A percentile compares a stretch with the other conserved stretches of the same genome.
Conservation (phyloP, 2,888 invertebrate species). For the Eledona agricola region DNA sequence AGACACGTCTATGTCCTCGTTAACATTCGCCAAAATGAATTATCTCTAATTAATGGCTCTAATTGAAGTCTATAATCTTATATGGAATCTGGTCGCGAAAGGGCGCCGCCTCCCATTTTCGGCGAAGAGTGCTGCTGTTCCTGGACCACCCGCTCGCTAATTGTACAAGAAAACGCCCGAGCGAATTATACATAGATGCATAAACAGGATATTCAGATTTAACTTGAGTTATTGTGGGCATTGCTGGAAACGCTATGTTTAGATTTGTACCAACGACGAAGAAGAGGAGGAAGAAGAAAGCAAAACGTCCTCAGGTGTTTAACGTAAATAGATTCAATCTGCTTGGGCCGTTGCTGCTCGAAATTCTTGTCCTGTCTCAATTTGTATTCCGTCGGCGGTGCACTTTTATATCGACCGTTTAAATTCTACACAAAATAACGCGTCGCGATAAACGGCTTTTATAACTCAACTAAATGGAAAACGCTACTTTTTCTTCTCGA, state of each 20-base stretch:
- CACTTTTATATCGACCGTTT: constrained; percentile 42
- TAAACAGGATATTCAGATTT: constrained; percentile 28
- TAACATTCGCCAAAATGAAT: constrained; percentile 44
- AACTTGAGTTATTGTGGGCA: constrained; percentile 19
- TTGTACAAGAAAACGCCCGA: constrained; percentile 5
- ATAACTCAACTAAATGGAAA: constrained; percentile 28
- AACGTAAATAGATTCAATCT: constrained; percentile 45
- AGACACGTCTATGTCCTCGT: constrained; percentile 34
- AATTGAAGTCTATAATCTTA: constrained; percentile 38
- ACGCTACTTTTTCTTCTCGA: constrained; percentile 8
- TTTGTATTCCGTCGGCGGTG: constrained; percentile 43
- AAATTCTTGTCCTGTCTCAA: constrained; percentile 37
- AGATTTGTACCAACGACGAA: too few species aligned
- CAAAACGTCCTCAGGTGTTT: constrained; percentile 43
- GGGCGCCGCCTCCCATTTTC: constrained; percentile 22
- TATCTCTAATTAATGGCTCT: constrained; percentile 48
- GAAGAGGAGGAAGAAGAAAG: constrained; percentile 32
- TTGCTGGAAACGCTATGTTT: constrained; percentile 22
- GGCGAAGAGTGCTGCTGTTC: constrained; percentile 6
- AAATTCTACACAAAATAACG: constrained; percentile 39
- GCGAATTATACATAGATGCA: constrained; percentile 13
- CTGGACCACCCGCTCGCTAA: constrained; percentile 29
- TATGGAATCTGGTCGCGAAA: constrained; percentile 19
- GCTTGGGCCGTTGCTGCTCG: constrained; percentile 44
- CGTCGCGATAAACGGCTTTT: constrained; percentile 41